Evolutionary conservation across 2,113 vertebrate species (phyloP).

Genomic region (Hippopotamus amphibius): DNA sequence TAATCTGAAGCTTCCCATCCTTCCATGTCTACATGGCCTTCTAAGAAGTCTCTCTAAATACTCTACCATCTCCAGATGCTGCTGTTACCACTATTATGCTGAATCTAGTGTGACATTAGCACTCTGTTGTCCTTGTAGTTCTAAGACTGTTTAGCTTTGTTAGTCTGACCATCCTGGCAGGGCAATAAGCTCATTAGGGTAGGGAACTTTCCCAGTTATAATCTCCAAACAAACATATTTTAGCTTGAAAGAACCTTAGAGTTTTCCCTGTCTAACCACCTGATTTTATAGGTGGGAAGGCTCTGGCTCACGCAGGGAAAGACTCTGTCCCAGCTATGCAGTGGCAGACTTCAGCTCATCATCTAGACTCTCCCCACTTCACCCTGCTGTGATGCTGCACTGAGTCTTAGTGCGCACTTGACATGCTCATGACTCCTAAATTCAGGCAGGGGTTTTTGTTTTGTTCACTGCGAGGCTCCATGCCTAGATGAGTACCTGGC

Average conservation of each 20-base stretch:
- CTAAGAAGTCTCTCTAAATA: neutral
- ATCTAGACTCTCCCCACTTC: constrained; percentile 25
- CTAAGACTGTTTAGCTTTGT: constrained; percentile 27
- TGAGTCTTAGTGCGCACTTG: neutral
- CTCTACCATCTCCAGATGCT: neutral
- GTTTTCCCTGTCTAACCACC: neutral
- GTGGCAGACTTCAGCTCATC: neutral
- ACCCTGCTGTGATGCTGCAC: neutral
- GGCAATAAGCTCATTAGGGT: neutral
- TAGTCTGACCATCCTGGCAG: neutral
- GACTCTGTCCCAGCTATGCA: neutral
- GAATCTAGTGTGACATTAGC: neutral
- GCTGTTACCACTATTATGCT: neutral
- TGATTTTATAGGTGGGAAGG: neutral
- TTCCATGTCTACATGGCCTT: neutral
- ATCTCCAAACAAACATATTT: constrained; percentile 17
- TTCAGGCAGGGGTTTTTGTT: neutral
- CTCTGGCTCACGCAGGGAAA: neutral
- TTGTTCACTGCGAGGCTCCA: neutral
- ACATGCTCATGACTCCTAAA: neutral
- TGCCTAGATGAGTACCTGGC: neutral
- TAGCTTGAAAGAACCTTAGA: neutral
- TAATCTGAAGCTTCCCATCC: neutral
- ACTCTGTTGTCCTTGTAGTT: neutral
- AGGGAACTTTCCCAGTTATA: constrained; percentile 8